Conservation (phyloP, 2,113 vertebrate genomes). For the Pangasianodon gigas region DNA sequence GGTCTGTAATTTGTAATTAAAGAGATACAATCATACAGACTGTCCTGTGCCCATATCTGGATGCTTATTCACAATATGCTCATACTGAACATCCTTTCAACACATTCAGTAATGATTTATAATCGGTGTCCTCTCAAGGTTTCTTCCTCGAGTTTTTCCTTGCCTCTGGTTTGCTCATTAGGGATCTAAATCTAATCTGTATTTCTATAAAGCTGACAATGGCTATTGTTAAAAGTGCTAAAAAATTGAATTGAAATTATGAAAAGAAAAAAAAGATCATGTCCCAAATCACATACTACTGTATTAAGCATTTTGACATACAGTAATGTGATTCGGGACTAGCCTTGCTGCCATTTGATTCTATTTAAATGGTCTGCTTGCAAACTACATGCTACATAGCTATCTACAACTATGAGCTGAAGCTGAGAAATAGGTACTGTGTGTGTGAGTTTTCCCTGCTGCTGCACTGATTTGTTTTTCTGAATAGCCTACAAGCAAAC, state of each 20-base stretch:
- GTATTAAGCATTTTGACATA: not conserved
- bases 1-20: not conserved
- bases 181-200: not conserved
- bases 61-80: not conserved
- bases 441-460: not conserved
- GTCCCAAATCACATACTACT: not conserved
- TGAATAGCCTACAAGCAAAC: not conserved
- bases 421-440: not conserved
- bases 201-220: not conserved
- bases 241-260: not conserved
- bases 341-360: not conserved
- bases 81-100: not conserved
- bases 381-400: not conserved
- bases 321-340: not conserved
- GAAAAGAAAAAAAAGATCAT: not conserved
- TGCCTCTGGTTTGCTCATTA: not conserved
- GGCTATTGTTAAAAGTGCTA: not conserved
- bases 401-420: not conserved
- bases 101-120: not conserved
- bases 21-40: not conserved
- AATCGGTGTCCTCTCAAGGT: not conserved
- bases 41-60: not conserved
- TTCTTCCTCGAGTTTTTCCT: not conserved
- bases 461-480: not conserved
- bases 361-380: not conserved